phyloP scores from a whole-genome alignment of 2,113 vertebrate genomes.

The Onychostoma macrolepis region DNA sequence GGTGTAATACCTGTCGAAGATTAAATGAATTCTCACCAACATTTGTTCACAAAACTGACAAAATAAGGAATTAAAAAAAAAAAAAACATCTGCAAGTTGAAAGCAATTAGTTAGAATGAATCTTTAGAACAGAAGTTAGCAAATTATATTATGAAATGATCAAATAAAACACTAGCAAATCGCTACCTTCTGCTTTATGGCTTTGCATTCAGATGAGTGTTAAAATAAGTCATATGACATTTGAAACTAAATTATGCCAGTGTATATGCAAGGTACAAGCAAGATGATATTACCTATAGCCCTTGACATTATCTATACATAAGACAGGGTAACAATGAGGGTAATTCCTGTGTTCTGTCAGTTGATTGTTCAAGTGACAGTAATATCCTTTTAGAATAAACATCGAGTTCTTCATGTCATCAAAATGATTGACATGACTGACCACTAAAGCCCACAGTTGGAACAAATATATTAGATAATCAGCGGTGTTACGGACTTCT shows the following conservation, averaged over 20 bases:
- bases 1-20: not conserved
- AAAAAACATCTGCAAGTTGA: not conserved
- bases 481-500: not conserved
- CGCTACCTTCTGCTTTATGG: not conserved
- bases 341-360: not conserved
- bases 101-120: not conserved
- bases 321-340: not conserved
- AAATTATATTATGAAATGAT: not conserved
- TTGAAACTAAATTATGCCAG: not conserved
- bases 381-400: not conserved
- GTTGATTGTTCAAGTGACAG: too few relatives aligned
- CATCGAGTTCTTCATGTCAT: not conserved
- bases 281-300: not conserved
- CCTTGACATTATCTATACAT: not conserved
- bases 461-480: not conserved
- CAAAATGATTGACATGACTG: not conserved
- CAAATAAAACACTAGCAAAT: not conserved
- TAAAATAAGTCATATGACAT: not conserved
- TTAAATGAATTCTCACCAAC: not conserved
- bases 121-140: not conserved
- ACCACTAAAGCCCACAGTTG: not conserved
- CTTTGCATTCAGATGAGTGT: not conserved
- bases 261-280: not conserved
- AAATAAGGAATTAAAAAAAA: not conserved
- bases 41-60: not conserved